A percentile compares a stretch with the other conserved stretches of the same genome.
Conservation (phyloP, 2,797 vertebrate genomes). For the Chlorospingus semifuscus region DNA sequence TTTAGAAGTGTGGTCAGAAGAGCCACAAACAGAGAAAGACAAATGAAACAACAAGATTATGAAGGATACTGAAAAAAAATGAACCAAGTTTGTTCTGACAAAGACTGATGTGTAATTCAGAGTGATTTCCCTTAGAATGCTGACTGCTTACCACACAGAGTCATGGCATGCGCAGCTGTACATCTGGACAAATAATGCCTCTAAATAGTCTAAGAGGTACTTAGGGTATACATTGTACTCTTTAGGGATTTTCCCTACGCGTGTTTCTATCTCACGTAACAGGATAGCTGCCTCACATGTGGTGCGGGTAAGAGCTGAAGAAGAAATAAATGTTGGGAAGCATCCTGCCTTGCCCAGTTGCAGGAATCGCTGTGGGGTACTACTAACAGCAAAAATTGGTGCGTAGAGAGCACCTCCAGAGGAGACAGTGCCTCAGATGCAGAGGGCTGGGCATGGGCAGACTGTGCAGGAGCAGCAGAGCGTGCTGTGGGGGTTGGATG, state of each 20-base stretch:
- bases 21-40: neutral
- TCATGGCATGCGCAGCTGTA: no score
- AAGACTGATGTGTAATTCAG: neutral
- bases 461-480: neutral
- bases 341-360: neutral
- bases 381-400: neutral
- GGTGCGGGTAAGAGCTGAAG: neutral
- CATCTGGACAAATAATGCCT: neutral
- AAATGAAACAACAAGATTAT: neutral
- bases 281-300: fast-evolving
- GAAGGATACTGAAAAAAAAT: neutral
- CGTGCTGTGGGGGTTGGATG: fast-evolving
- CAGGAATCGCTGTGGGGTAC: neutral
- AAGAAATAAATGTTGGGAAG: neutral
- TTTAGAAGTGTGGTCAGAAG: neutral
- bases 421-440: neutral
- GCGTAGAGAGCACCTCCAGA: neutral
- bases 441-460: fast-evolving
- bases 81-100: neutral
- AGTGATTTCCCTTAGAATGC: neutral
- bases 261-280: neutral
- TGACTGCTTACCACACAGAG: neutral
- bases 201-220: neutral
- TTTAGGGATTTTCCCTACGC: fast-evolving
- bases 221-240: fast-evolving